These are phyloP conservation scores for Chiridota heheva DNA, from an alignment of 35 echinoderm and acorn worm genomes.

Conservation along the genomic window DNA sequence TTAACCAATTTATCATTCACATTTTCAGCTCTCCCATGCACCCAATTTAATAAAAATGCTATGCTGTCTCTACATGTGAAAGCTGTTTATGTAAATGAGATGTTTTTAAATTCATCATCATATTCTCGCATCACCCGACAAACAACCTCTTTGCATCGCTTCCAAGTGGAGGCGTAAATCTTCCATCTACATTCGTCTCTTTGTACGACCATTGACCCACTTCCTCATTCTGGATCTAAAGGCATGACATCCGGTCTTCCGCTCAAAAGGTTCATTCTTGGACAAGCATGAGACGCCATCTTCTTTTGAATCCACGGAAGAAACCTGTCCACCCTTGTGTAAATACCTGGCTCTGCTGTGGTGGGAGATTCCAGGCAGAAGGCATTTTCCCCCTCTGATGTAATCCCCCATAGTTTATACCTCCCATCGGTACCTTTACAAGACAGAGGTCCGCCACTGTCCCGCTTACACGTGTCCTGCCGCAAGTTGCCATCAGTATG, in stretches of 20 bases:
- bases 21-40: too few relatives aligned
- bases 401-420: conserved; percentile 84
- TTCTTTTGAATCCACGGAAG: conserved; percentile 74
- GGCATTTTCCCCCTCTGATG: conserved; percentile 71
- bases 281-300: conserved; percentile 53
- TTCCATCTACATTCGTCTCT: not conserved
- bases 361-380: conserved; percentile 57
- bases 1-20: too few relatives aligned
- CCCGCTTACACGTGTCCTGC: conserved; percentile 77
- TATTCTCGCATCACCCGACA: too few relatives aligned
- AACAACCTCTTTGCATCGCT: too few relatives aligned
- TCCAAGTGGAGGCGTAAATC: too few relatives aligned
- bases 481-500: not conserved
- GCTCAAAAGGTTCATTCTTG: not conserved
- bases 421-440: conserved; percentile 41
- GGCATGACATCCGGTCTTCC: conserved; percentile 9
- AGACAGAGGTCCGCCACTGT: conserved; percentile 80
- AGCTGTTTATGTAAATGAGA: too few relatives aligned
- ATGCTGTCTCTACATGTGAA: too few relatives aligned
- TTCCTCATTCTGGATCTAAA: not conserved
- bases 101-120: too few relatives aligned
- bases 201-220: too few relatives aligned
- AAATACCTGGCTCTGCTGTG: conserved; percentile 56
- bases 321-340: conserved; percentile 77
- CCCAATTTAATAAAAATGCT: too few relatives aligned